Percentiles rank a stretch among this genome's conserved stretches.
Evolutionary conservation across 1,140 invertebrate species (phyloP).

Genomic region (Uloborus diversus): DNA sequence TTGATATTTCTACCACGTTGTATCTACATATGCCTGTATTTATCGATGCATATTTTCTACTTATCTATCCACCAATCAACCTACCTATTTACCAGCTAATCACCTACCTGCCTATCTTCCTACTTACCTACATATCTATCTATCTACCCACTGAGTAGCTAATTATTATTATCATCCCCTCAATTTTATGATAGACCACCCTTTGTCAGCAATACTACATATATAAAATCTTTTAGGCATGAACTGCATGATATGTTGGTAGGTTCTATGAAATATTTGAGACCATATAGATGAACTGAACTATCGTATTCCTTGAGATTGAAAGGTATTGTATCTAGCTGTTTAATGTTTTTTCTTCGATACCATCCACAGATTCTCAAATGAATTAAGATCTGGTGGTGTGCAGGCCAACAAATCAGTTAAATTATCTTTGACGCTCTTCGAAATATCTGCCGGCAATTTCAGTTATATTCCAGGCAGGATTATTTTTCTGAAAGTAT

Average conservation of each 20-base stretch:
- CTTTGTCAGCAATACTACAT: background rate
- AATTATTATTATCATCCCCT: background rate
- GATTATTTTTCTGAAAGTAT: background rate
- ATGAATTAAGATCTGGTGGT: background rate
- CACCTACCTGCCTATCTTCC: no score
- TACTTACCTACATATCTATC: no score
- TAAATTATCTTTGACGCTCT: background rate
- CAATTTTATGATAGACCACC: background rate
- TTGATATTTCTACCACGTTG: no score
- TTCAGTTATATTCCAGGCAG: background rate
- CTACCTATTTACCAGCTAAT: constrained; percentile 85
- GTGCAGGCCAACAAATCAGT: background rate
- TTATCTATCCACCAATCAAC: constrained; percentile 94
- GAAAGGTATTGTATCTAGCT: background rate
- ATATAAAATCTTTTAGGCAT: background rate
- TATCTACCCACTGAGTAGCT: background rate
- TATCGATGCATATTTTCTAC: no score
- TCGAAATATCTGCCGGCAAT: background rate
- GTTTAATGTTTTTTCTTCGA: background rate
- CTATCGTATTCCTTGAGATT: background rate
- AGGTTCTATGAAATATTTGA: background rate
- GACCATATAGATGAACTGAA: background rate
- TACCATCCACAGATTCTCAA: background rate
- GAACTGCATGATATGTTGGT: background rate
- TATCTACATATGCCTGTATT: no score